Evolutionary conservation across 2,113 vertebrate genomes (phyloP).

Genomic region (Platanista minor): DNA sequence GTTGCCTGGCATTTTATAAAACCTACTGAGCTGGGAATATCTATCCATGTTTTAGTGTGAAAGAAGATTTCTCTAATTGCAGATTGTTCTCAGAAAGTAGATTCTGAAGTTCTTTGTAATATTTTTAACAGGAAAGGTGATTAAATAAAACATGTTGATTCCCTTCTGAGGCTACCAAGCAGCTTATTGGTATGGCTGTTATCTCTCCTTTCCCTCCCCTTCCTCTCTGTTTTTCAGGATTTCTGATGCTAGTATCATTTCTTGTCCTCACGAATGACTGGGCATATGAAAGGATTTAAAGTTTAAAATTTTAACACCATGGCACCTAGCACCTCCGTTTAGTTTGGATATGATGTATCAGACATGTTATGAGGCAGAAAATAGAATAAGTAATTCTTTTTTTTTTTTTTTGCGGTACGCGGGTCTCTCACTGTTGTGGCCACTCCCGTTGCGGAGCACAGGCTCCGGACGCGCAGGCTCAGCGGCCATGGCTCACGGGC

Average conservation of each 20-base stretch:
- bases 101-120: constrained; percentile 38
- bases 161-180: not conserved
- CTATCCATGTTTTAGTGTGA: not conserved
- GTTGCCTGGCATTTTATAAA: not conserved
- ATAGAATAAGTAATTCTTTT: not conserved
- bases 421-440: no score
- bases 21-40: not conserved
- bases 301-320: not conserved
- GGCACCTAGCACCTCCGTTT: not conserved
- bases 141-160: not conserved
- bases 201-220: not conserved
- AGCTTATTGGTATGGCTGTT: not conserved
- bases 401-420: no score
- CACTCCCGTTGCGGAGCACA: no score
- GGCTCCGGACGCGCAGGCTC: no score
- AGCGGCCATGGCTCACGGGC: no score
- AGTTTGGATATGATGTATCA: not conserved
- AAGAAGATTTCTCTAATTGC: not conserved
- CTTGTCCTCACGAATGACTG: not conserved
- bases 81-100: not conserved
- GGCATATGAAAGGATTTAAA: not conserved
- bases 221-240: not conserved
- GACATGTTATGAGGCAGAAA: not conserved
- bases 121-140: not conserved
- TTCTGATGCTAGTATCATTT: not conserved